Percentiles rank a stretch among this genome's conserved stretches.
These are phyloP conservation scores for Chrysaora quinquecirrha DNA, from an alignment of 30 jellyfish, hydroid and myxozoan genomes.

Conservation along the genomic window DNA sequence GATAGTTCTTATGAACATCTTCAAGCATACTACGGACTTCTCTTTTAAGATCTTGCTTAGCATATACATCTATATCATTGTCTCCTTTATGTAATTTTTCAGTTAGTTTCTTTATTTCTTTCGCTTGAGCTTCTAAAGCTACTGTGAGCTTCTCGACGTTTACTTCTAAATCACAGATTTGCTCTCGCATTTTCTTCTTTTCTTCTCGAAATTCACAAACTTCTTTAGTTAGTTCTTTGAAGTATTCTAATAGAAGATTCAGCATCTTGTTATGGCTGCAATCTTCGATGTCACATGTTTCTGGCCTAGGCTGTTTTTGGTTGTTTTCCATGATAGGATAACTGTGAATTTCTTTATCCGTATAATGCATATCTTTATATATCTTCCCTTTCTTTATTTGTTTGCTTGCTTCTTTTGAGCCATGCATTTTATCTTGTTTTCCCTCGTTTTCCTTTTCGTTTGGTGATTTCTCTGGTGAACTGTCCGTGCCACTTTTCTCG, in stretches of 20 bases:
- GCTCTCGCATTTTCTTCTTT: slow-evolving; percentile 63
- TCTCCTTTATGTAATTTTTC: slow-evolving; percentile 7
- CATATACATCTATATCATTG: background rate
- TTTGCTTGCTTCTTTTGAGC: too few species aligned
- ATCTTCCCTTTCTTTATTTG: too few species aligned
- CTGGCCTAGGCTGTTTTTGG: background rate
- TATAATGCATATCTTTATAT: too few species aligned
- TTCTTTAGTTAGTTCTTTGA: slow-evolving; percentile 88
- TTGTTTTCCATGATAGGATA: background rate
- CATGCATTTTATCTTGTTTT: too few species aligned
- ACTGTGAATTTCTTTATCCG: too few species aligned
- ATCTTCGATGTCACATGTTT: background rate
- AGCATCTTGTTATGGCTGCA: slow-evolving; percentile 45
- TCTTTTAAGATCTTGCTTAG: slow-evolving; percentile 45
- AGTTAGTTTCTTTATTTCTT: slow-evolving; percentile 21
- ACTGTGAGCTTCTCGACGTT: slow-evolving; percentile 38
- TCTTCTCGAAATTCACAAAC: slow-evolving; percentile 80
- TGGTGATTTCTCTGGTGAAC: too few species aligned
- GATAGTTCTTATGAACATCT: slow-evolving; percentile 84
- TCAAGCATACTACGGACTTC: slow-evolving; percentile 77
- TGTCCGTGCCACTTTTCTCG: too few species aligned
- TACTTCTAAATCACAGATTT: slow-evolving; percentile 36
- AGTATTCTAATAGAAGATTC: slow-evolving; percentile 77
- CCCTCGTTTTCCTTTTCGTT: too few species aligned
- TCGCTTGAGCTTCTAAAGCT: slow-evolving; percentile 27